Conservation (phyloP, 2,113 vertebrate genomes). For the Aepyceros melampus region DNA sequence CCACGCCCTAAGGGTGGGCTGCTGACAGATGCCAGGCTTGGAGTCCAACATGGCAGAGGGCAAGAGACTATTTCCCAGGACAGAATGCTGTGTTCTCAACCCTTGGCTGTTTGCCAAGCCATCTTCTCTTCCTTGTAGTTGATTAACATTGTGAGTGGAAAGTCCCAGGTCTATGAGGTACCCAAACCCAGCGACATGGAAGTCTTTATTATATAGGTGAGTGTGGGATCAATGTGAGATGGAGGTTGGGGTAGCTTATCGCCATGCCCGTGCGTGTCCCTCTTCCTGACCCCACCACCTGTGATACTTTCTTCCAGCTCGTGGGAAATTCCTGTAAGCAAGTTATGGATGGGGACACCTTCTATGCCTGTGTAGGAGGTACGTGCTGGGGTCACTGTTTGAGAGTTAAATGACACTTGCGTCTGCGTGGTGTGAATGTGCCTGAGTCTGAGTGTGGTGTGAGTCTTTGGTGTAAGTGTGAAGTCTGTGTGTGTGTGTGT, state of each 20-base stretch:
- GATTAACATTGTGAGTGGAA: background rate
- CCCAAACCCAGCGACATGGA: background rate
- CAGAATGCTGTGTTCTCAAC: background rate
- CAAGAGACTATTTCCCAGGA: background rate
- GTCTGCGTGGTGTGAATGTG: background rate
- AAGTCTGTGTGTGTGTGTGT: background rate
- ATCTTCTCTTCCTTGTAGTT: constrained; percentile 38
- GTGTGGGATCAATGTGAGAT: constrained; percentile 37
- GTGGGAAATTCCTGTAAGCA: constrained; percentile 89
- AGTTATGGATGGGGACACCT: constrained; percentile 87
- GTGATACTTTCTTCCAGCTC: constrained; percentile 80
- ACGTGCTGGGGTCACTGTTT: constrained; percentile 55
- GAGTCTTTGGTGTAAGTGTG: background rate
- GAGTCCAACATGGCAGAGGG: background rate
- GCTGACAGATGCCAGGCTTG: background rate
- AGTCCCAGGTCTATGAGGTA: background rate
- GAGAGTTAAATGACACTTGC: too few species aligned
- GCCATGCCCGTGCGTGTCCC: background rate
- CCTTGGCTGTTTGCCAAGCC: background rate
- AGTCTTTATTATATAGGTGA: constrained; percentile 74
- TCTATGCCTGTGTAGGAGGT: constrained; percentile 91
- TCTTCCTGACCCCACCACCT: background rate
- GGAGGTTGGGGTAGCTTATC: background rate
- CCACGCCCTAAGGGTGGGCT: background rate
- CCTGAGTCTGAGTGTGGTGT: background rate